These are phyloP conservation scores for Oreochromis mossambicus DNA, from an alignment of 2,797 vertebrate genomes.

Conservation along the genomic window DNA sequence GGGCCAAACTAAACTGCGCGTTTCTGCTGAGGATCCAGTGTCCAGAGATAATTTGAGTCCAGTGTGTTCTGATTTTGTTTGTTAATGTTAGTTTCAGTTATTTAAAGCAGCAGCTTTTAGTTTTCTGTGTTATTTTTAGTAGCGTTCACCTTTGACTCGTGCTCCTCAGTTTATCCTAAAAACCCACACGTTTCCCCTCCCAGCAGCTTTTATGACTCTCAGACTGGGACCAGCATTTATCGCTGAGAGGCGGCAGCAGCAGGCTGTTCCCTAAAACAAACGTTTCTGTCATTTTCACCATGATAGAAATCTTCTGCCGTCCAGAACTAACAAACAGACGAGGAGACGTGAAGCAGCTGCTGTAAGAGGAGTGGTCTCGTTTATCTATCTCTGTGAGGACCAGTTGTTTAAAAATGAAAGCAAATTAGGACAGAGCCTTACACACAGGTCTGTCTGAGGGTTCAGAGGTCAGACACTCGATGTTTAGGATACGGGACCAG, in stretches of 20 bases:
- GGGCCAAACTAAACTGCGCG: neutral
- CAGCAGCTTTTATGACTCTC: neutral
- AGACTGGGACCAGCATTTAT: neutral
- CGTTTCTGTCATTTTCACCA: neutral
- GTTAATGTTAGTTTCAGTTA: neutral
- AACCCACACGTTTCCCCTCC: neutral
- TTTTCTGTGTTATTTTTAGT: neutral
- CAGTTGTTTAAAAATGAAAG: neutral
- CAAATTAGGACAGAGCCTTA: neutral
- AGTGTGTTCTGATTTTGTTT: neutral
- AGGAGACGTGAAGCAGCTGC: neutral
- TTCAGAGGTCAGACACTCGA: neutral
- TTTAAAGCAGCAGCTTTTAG: neutral
- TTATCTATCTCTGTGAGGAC: neutral
- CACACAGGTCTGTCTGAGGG: neutral
- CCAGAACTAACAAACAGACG: neutral
- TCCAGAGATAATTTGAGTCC: neutral
- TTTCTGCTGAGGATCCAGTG: neutral
- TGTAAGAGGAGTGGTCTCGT: neutral
- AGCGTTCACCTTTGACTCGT: neutral
- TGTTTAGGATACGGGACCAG: accelerated
- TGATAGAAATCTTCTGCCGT: neutral
- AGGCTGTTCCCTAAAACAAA: neutral
- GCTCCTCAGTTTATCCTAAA: neutral
- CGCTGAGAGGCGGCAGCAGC: neutral